Percentiles rank a stretch among this genome's conserved stretches.
Evolutionary conservation across 2,113 vertebrate species (phyloP).

Genomic region (Aix galericulata): DNA sequence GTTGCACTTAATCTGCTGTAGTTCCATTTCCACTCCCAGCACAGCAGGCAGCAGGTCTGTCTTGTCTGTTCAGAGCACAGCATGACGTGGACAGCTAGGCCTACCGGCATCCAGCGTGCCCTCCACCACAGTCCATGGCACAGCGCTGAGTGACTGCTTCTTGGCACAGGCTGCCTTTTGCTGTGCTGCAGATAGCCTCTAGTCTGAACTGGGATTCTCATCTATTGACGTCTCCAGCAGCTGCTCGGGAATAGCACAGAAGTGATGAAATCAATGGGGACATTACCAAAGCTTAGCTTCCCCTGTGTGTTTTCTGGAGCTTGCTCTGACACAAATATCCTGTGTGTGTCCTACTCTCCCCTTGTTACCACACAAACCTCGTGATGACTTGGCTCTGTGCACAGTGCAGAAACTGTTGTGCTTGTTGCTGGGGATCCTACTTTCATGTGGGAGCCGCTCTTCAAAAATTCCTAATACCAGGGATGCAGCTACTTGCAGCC

Average conservation of each 20-base stretch:
- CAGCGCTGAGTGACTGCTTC: not conserved
- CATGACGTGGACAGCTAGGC: not conserved
- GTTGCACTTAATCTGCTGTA: not conserved
- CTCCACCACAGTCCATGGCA: not conserved
- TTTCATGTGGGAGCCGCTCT: slow-evolving; percentile 45
- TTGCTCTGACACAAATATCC: slow-evolving; percentile 9
- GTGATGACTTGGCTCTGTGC: slow-evolving; percentile 31
- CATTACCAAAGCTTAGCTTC: slow-evolving; percentile 12
- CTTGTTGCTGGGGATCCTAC: not conserved
- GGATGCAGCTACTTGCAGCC: not conserved
- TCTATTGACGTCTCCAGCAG: not conserved
- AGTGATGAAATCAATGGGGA: not conserved
- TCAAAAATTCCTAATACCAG: not conserved
- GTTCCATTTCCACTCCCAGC: not conserved
- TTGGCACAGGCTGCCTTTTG: not conserved
- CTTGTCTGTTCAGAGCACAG: not conserved
- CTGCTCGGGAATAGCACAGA: not conserved
- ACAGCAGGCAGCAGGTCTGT: not conserved
- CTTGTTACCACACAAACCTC: slow-evolving; percentile 36
- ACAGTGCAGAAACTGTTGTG: not conserved
- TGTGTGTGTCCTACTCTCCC: not conserved
- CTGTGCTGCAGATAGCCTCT: not conserved
- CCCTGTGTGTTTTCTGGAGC: slow-evolving; percentile 19
- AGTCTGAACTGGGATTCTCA: not conserved
- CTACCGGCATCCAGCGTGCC: fast-evolving